These are phyloP conservation scores for Melanchra persicariae DNA, from an alignment of 2,888 invertebrate species.

Conservation along the genomic window DNA sequence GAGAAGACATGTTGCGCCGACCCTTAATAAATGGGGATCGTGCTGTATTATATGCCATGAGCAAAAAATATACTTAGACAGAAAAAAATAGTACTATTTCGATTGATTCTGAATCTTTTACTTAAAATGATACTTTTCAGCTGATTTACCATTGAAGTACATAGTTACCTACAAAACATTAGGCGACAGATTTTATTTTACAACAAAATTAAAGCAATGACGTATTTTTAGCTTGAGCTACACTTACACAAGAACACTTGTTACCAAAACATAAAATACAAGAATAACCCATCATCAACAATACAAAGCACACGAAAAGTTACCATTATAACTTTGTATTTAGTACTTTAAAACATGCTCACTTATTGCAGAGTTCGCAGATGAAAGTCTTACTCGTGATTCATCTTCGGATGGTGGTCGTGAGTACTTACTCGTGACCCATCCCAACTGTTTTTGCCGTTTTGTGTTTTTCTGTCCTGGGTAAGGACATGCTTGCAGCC, in stretches of 20 bases:
- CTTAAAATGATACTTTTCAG: too few relatives aligned
- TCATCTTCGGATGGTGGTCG: conserved; percentile 48
- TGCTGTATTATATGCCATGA: too few relatives aligned
- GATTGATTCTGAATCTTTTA: too few relatives aligned
- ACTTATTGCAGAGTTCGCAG: conserved; percentile 21
- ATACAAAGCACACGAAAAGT: not conserved
- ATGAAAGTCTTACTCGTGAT: conserved; percentile 44
- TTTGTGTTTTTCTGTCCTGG: conserved; percentile 71
- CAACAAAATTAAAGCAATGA: too few relatives aligned
- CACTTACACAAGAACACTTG: not conserved
- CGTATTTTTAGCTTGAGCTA: too few relatives aligned
- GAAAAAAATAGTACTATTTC: too few relatives aligned
- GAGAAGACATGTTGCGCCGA: not conserved
- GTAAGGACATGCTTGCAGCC: conserved; percentile 78
- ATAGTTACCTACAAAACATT: too few relatives aligned
- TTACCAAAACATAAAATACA: not conserved
- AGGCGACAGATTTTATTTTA: too few relatives aligned
- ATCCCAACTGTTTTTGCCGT: conserved; percentile 67
- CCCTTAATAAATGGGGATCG: too few relatives aligned
- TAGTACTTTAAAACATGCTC: not conserved
- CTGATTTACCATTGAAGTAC: too few relatives aligned
- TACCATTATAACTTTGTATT: not conserved
- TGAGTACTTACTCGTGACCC: conserved; percentile 36
- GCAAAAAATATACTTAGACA: too few relatives aligned
- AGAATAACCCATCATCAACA: not conserved